Evolutionary conservation across 1,140 invertebrate genomes (phyloP), one percentile per base, ranked within the genome.

Genomic region (Ostrea edulis): DNA sequence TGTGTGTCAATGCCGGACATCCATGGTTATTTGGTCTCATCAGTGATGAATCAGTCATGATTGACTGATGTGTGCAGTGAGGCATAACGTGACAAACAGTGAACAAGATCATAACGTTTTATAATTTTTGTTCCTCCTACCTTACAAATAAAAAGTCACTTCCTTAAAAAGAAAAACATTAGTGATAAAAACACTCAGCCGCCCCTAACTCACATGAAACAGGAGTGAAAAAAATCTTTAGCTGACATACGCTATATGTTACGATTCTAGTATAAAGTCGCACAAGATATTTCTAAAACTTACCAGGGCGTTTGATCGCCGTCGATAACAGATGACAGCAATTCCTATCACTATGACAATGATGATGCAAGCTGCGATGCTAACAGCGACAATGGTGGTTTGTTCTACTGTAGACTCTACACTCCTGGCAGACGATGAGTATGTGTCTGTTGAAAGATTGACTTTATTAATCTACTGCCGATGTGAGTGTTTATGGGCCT

Each of bases 281-380:
- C 12, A 58, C 14, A 52, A 52, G 11, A 20, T 54, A 9, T 52
- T 17, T n/a, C 2, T 0, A n/a, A 52, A 52, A 52, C 86, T 87
- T 87, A 89, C 88, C 82, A 89, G 54, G n/a, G 86, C 84, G 7
- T 84, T 77, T 14, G 89, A 35, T 25, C 86, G 22, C 14, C 84
- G n/a, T 62, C 84, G 82, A 84, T 89, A 89, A 12, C 85, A 51
- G 7, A 81, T 44, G 35, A 85, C 83, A 52, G 62, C 51, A 8
- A 87, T 14, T 5, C 87, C 81, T 17, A 89, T 54, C 22, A 82
- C 44, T 1, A 86, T 51, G 17, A 71, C 44, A 11, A 89, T 83
- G 1, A 89, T 51, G n/a, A 89, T 54, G n/a, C 82, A 83, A 82
- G 89, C 68, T 14, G 87, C 62, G 12, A 89, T 86, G 65, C 85